Evolutionary conservation across 2,797 vertebrate species (phyloP).

Genomic region (Coluber constrictor): DNA sequence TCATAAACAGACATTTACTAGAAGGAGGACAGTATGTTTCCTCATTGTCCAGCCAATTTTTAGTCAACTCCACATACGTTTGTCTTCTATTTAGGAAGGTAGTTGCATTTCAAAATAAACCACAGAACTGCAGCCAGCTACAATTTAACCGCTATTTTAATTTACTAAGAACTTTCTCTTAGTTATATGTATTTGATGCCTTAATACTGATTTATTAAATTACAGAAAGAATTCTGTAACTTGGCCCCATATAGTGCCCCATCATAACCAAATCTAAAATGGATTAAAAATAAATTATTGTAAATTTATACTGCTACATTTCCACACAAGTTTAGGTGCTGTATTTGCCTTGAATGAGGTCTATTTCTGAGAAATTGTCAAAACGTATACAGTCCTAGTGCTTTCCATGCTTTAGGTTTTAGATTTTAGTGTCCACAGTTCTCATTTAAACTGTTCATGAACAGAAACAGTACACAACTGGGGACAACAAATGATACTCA

Average conservation of each 20-base stretch:
- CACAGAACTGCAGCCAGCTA: neutral
- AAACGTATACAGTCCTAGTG: neutral
- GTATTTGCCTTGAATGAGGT: neutral
- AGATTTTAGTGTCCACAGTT: neutral
- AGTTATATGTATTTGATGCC: neutral
- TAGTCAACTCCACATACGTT: neutral
- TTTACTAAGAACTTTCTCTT: neutral
- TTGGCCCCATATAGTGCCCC: neutral
- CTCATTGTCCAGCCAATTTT: neutral
- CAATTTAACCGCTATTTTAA: neutral
- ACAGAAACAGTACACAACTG: neutral
- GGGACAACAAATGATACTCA: neutral
- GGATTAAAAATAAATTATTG: neutral
- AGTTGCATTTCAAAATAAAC: neutral
- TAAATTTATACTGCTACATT: neutral
- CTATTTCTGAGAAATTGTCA: neutral
- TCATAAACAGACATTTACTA: neutral
- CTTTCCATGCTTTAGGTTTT: neutral
- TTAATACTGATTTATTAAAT: neutral
- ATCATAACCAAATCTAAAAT: neutral
- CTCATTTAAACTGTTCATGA: neutral
- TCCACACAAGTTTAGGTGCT: neutral
- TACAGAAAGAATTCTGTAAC: neutral
- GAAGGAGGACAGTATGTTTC: neutral
- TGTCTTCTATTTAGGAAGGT: neutral